Conservation (phyloP, 2,797 vertebrate genomes). For the Bufotes viridis region DNA sequence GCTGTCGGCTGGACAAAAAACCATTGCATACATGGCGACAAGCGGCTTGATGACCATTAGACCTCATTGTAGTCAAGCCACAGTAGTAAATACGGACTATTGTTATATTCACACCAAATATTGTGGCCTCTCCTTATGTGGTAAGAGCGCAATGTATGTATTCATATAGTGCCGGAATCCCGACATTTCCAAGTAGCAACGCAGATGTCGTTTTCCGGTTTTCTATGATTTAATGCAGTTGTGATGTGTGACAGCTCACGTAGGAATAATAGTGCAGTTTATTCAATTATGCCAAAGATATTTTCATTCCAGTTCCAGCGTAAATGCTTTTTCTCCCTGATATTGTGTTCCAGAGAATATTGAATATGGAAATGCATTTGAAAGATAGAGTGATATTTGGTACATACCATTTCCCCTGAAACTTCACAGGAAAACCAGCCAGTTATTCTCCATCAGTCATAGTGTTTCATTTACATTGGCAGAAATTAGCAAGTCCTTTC, state of each 20-base stretch:
- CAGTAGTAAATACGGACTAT: neutral
- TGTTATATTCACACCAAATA: constrained; percentile 25
- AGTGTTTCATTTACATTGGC: constrained; percentile 53
- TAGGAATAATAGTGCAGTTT: constrained; percentile 26
- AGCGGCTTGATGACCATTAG: no score
- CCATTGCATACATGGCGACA: no score
- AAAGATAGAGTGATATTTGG: constrained; percentile 34
- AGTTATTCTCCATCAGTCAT: constrained; percentile 31
- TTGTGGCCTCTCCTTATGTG: constrained; percentile 2
- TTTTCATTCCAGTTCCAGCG: constrained; percentile 23
- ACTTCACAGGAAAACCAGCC: constrained; percentile 11
- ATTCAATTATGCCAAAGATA: constrained; percentile 32
- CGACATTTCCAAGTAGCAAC: constrained; percentile 8
- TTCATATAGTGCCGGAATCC: constrained; percentile 7
- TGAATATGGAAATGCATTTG: constrained; percentile 43
- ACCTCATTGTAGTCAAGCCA: no score
- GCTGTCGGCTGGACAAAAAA: no score
- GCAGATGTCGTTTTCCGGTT: constrained; percentile 22
- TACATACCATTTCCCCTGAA: constrained; percentile 30
- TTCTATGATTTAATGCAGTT: constrained; percentile 47
- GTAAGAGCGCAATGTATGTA: constrained; percentile 6
- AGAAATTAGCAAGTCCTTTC: constrained; percentile 12
- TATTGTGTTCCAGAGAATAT: neutral
- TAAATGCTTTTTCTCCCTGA: constrained; percentile 23
- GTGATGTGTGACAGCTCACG: constrained; percentile 35